Percentiles rank a stretch among this genome's conserved stretches.
These are phyloP conservation scores for Protosalanx chinensis DNA, from an alignment of 2,797 vertebrate genomes.

Conservation along the genomic window DNA sequence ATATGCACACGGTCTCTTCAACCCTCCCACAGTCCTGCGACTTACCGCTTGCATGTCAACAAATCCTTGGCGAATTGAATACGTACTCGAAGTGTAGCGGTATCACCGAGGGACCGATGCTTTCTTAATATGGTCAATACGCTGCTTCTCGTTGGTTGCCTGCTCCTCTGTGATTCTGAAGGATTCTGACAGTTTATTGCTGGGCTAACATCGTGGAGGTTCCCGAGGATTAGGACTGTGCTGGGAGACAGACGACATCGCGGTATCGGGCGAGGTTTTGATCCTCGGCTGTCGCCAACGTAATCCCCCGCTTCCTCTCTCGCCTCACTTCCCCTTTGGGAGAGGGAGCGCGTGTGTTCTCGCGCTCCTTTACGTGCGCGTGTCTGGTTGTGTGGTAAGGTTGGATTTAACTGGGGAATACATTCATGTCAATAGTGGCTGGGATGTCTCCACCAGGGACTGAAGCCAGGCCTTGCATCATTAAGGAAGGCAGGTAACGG, in stretches of 20 bases:
- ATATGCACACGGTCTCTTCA: slow-evolving; percentile 19
- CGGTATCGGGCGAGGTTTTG: slow-evolving; percentile 36
- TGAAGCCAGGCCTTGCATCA: background rate
- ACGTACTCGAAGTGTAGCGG: background rate
- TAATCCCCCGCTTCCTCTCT: slow-evolving; percentile 46
- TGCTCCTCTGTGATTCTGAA: background rate
- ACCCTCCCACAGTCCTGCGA: background rate
- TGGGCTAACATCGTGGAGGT: slow-evolving; percentile 29
- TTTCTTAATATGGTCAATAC: background rate
- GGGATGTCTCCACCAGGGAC: background rate
- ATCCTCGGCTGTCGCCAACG: slow-evolving; percentile 40
- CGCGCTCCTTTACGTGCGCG: slow-evolving; percentile 3
- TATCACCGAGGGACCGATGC: background rate
- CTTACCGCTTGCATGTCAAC: background rate
- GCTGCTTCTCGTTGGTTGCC: too few relatives aligned
- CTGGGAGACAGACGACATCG: background rate
- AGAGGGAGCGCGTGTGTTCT: slow-evolving; percentile 31
- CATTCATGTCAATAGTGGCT: background rate
- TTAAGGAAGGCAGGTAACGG: slow-evolving; percentile 3
- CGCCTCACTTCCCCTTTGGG: slow-evolving; percentile 38
- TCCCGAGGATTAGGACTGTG: slow-evolving; percentile 37
- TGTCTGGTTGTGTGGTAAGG: slow-evolving; percentile 21
- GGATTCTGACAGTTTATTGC: slow-evolving; percentile 41
- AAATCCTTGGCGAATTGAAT: background rate
- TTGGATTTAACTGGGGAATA: background rate